Evolutionary conservation across 1,140 invertebrate genomes (phyloP), one percentile per base, ranked within the genome.

Genomic region (Battus philenor): DNA sequence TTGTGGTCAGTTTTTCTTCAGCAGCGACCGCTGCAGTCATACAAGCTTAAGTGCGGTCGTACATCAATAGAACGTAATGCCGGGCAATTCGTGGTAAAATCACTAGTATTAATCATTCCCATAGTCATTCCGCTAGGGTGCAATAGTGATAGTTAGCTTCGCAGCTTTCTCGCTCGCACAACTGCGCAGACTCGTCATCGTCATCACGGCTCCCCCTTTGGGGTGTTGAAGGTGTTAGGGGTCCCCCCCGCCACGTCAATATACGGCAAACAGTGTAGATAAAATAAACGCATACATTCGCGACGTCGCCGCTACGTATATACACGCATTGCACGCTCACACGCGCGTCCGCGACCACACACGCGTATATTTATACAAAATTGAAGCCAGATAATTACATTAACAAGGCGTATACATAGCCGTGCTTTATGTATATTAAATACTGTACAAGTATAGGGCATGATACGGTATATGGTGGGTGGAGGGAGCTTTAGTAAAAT

Each of bases 321-420:
- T 31, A 26, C 13, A 49, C 46, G 10, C 41, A 38, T 7, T 27
- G 7, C 51, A 38, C 29, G 49, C 55, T 56, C 47, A 46, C 44
- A 51, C 15, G 2, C 34, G 4, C 6, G 12, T 38, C 47, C 54
- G 46, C 65, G 59, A 13, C 3, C 38, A 27, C 67, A 69, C 69
- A 38, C 4, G 8, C 4, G 34, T 17, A 17, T 50, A 59, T 71
- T 78, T 78, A 81, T 79, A 79, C 71, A 77, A 77, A 79, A 77
- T 82, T 69, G 66, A 69, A 63, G 50, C 33, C 57, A 58, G 66
- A 76, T 82, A 79, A 82, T 82, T 79, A 76, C 73, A 78, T 79
- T 79, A 75, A 68, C 50, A 41, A 41, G 38, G 38, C 24, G 24
- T 44, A 50, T 59, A 50, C 50, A 49, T 52, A 41, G 26, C 29